Evolutionary conservation across 2,113 vertebrate genomes (phyloP).

Genomic region (Pluvialis apricaria): DNA sequence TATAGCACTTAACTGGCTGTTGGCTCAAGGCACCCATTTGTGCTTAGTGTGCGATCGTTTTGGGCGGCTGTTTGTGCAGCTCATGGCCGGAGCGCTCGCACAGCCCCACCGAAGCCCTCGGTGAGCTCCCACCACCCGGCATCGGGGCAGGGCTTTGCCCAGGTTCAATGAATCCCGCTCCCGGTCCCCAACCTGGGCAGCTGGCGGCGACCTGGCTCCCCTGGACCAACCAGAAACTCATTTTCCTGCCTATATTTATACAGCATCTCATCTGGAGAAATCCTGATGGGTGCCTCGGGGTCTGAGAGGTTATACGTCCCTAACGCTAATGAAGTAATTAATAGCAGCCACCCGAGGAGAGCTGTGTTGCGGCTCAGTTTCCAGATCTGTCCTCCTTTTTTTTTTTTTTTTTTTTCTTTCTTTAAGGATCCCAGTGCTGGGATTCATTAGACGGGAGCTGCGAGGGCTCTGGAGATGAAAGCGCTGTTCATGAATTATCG

Average conservation of each 20-base stretch:
- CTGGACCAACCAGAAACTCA: rapidly evolving
- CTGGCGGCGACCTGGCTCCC: not conserved
- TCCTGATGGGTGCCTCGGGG: rapidly evolving
- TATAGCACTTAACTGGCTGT: conserved; percentile 18
- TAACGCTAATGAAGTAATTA: not conserved
- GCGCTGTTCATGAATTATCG: not conserved
- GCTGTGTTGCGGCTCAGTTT: not conserved
- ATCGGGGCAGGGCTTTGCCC: rapidly evolving
- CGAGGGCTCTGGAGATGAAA: not conserved
- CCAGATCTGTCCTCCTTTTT: not conserved
- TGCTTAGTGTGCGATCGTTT: not conserved
- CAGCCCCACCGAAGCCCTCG: not conserved
- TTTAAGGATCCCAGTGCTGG: not conserved
- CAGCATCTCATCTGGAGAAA: not conserved
- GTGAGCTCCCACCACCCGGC: rapidly evolving
- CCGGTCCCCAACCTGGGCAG: not conserved
- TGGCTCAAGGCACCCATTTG: not conserved
- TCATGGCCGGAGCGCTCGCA: not conserved
- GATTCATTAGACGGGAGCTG: not conserved
- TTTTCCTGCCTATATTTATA: not conserved
- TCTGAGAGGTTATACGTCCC: not conserved
- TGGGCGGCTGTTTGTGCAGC: not conserved
- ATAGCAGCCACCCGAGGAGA: rapidly evolving
- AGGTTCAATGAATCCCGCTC: rapidly evolving
- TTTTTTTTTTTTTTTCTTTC: not conserved